Base-by-base conservation (phyloP, 2,888 invertebrate genomes). In the Noctua fimbriata region DNA sequence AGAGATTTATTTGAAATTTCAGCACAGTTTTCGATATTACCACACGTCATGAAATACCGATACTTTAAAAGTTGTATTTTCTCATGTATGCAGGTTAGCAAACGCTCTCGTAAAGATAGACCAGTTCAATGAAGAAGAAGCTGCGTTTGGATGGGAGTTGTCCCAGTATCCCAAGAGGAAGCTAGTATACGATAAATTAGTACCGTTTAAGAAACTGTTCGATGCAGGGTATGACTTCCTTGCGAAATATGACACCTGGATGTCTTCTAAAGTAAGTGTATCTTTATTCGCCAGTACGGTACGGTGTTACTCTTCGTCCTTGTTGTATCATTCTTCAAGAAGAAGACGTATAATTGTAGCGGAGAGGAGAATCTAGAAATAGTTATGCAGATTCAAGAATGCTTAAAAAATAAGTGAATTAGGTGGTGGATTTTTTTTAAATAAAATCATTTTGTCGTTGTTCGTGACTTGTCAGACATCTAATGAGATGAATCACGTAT, bases 121-220 rank as follows among this genome's bases (percentile, higher is more conserved):
- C 90, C 97, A 98, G 81, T 99, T 99, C 90, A 99, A 99, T 93
- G 98, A 98, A 92, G 99, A 99, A 93, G 99, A 99, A 93, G 96
- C 97, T 52, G 97, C 99, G 32, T 99, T 98, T 92, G 98, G 98
- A 21, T 99, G 98, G 98, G 98, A 99, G 91, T 93, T 98, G 16
- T 99, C 99, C 0, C 98, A 98, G 89, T 99, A 99, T 96, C 99
- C 99, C 0, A 97, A 98, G 84, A 97, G 99, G 83, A 98, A 99
- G 94, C 95, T 97, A 90, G 96, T 98, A 0, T 98, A 98, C 84
- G 99, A 99, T 90, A 98, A 97, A 92, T 95, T 99, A 66, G 97
- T 97, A 47, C 99, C 99, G 0, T 99, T 97, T 92, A 98, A 99
- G 93, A 98, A 98, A 91, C 97, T 99, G 0, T 99, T 98, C 92